Evolutionary conservation across 1,140 invertebrate genomes (phyloP).

Genomic region (Yoshiicerus persimilis): DNA sequence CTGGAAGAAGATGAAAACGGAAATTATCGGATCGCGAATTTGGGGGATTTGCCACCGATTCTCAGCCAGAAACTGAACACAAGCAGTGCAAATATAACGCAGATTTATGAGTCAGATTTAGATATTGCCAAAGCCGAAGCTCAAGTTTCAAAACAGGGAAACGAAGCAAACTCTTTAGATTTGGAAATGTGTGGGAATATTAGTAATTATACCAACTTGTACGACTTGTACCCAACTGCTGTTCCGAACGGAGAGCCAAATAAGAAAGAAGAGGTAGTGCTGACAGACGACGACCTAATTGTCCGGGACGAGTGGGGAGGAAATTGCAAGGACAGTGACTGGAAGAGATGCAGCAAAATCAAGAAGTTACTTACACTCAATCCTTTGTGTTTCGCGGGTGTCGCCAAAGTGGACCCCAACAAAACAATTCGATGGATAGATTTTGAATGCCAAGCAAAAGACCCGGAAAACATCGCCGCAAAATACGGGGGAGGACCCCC

Average conservation of each 20-base stretch:
- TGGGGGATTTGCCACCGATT: neutral
- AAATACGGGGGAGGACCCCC: neutral
- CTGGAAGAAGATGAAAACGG: neutral
- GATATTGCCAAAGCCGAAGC: neutral
- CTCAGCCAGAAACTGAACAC: neutral
- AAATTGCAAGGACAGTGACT: neutral
- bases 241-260: neutral
- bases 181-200: neutral
- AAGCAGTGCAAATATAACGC: neutral
- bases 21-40: neutral
- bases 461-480: too few relatives aligned
- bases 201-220: neutral
- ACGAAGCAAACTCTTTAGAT: neutral
- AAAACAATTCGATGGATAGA: neutral
- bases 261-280: neutral
- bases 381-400: neutral
- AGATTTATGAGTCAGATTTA: neutral
- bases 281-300: neutral
- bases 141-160: neutral
- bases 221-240: neutral
- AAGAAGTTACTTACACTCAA: neutral
- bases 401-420: neutral
- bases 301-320: slow-evolving; percentile 30
- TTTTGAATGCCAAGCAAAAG: too few relatives aligned
- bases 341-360: slow-evolving; percentile 25